phyloP scores from a whole-genome alignment of 2,888 invertebrate species.

The Caenorhabditis macrosperma region DNA sequence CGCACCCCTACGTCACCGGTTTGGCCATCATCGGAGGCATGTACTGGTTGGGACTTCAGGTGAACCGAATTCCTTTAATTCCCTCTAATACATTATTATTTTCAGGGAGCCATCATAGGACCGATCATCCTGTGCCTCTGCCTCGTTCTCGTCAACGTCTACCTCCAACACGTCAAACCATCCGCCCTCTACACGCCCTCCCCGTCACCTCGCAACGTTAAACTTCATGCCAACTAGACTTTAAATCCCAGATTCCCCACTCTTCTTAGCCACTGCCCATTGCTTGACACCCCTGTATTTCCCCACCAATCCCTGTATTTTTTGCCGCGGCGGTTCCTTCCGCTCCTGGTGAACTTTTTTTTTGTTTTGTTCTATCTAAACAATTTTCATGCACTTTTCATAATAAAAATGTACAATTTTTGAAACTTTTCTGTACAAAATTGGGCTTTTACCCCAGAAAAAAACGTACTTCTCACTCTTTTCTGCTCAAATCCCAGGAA shows the following conservation, averaged over 20 bases:
- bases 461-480: background rate
- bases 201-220: conserved; percentile 33
- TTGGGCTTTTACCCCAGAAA: background rate
- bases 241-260: background rate
- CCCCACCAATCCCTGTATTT: conserved; percentile 1
- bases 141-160: conserved; percentile 89
- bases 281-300: background rate
- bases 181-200: conserved; percentile 39
- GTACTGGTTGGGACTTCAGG: conserved; percentile 92
- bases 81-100: background rate
- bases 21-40: conserved; percentile 97
- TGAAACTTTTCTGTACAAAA: background rate
- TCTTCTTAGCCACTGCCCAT: conserved; percentile 6
- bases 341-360: conserved; percentile 21
- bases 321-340: conserved; percentile 14
- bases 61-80: background rate
- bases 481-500: background rate
- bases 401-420: conserved; percentile 12
- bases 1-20: conserved; percentile 96
- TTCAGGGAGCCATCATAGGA: conserved; percentile 93
- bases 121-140: conserved; percentile 94
- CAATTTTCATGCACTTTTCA: conserved; percentile 16
- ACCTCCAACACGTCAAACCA: conserved; percentile 73
- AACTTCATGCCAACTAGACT: conserved; percentile 3
- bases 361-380: background rate